Conservation (phyloP, 2,113 vertebrate genomes). For the Oreotrochilus melanogaster region DNA sequence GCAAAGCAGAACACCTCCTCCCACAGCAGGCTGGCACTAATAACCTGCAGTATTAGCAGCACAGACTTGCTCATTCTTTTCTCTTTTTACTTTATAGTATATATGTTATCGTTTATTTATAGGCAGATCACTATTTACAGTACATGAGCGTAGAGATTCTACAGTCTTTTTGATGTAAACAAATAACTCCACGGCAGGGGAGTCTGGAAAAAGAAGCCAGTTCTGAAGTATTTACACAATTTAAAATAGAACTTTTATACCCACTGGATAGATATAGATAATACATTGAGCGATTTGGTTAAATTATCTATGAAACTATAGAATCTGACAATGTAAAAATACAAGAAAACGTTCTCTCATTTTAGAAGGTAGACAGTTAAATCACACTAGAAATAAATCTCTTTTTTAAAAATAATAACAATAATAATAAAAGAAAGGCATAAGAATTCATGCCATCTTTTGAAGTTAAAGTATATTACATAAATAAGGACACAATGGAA, state of each 20-base stretch:
- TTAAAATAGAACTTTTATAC: slow-evolving; percentile 99
- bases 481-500: slow-evolving; percentile 93
- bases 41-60: not conserved
- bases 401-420: slow-evolving; percentile 77
- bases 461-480: slow-evolving; percentile 91
- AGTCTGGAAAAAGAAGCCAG: slow-evolving; percentile 96
- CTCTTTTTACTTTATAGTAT: slow-evolving; percentile 80
- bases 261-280: slow-evolving; percentile 89
- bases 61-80: slow-evolving; percentile 33
- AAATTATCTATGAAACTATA: slow-evolving; percentile 99
- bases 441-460: slow-evolving; percentile 87
- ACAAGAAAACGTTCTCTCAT: slow-evolving; percentile 96
- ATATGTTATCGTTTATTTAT: slow-evolving; percentile 89
- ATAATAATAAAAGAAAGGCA: slow-evolving; percentile 83
- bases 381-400: slow-evolving; percentile 90
- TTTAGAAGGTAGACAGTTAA: slow-evolving; percentile 93
- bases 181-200: slow-evolving; percentile 89
- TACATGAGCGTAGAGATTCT: slow-evolving; percentile 99
- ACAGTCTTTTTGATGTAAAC: slow-evolving; percentile 99
- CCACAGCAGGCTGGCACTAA: not conserved
- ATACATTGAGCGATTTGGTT: slow-evolving; percentile 95
- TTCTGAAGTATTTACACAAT: slow-evolving; percentile 98
- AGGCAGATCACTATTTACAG: slow-evolving; percentile 99
- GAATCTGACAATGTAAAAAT: slow-evolving; percentile 99
- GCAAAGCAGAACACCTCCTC: not conserved